phyloP scores from a whole-genome alignment of 2,797 vertebrate species.

The Myotis findleyi region DNA sequence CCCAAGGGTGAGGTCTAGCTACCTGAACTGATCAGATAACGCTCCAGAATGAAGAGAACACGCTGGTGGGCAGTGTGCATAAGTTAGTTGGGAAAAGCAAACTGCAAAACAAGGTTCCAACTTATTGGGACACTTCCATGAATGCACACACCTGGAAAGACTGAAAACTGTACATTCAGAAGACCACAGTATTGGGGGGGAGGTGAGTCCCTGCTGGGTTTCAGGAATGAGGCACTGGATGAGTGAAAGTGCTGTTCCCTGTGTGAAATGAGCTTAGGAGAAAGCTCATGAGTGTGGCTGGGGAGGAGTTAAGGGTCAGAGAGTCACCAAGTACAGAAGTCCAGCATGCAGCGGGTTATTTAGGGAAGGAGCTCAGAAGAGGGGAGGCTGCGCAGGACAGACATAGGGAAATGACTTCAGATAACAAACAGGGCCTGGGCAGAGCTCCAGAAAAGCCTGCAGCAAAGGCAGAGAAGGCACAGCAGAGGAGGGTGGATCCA shows the following conservation, averaged over 20 bases:
- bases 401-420: background rate
- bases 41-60: background rate
- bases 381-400: background rate
- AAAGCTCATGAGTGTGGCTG: background rate
- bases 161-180: background rate
- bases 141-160: background rate
- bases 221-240: background rate
- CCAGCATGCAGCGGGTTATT: background rate
- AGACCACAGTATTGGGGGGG: background rate
- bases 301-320: background rate
- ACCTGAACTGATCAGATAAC: background rate
- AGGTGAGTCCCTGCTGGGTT: background rate
- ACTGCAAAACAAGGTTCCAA: rapidly evolving
- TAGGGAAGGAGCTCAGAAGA: background rate
- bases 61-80: background rate
- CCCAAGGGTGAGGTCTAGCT: background rate
- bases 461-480: background rate
- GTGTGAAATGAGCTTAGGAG: background rate
- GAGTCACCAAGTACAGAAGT: background rate
- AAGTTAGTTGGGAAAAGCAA: background rate
- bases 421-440: background rate
- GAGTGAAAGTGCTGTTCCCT: background rate
- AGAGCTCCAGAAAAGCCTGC: background rate
- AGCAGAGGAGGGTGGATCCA: background rate
- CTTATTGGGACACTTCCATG: background rate